Evolutionary conservation across 2,888 invertebrate genomes (phyloP), one percentile per base, ranked within the genome.

Genomic region (Synanthedon myopaeformis): DNA sequence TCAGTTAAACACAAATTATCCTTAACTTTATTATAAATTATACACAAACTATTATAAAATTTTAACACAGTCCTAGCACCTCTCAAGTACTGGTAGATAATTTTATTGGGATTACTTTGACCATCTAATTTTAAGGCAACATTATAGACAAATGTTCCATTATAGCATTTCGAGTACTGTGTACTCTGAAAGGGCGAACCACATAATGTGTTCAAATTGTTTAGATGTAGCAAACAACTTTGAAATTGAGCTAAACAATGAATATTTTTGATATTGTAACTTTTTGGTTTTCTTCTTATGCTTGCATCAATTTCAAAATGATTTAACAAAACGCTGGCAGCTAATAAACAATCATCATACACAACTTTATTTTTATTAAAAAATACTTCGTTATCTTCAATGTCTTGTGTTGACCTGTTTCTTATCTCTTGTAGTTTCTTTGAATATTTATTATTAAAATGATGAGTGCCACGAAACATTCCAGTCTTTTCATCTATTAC

Each of bases 91-190:
- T 89, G 75, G 41, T 85, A 75, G 1, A 93, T 68, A 66, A 91
- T 92, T 48, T 65, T 67, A 28, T 80, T 72, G 0, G 91, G 77
- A 63, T 92, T 86, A 0, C 69, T 58, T 19, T 92, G 89, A 58
- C 82, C 87, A 57, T 89, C 89, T 51, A 94, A 83, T 74, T 91
- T 90, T 35, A 79, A 75, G 55, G 91, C 91, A 28, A 93, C 76
- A 79, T 95, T 95, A 64, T 94, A 95, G 1, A 93, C 71, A 74
- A 94, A 92, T 0, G 93, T 92, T 0, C 95, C 94, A 74, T 93
- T 92, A 61, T 89, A 94, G 57, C 90, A 83, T 63, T 90, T 89
- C n/a, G 89, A 89, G 66, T 92, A 88, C 42, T 84, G 77, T 48
- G 90, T 88, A 59, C 81, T 74, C 42, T 83, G 68, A 65, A 90